phyloP scores from a whole-genome alignment of 2,888 invertebrate species.

The Operophtera brumata region DNA sequence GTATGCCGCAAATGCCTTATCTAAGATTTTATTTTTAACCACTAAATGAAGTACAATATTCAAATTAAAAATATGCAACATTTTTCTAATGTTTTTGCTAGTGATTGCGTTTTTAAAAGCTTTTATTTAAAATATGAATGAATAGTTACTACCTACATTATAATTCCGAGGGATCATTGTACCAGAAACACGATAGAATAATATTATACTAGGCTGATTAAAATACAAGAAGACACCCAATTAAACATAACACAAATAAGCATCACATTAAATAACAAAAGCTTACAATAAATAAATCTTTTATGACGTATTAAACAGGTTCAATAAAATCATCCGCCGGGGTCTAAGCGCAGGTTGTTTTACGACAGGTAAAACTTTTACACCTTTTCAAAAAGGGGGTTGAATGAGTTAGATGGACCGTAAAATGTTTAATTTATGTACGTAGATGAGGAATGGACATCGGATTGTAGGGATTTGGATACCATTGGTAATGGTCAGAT shows the following conservation, averaged over 20 bases:
- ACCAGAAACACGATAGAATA: too few species aligned
- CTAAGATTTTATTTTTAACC: too few species aligned
- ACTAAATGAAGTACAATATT: too few species aligned
- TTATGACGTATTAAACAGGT: slow-evolving; percentile 40
- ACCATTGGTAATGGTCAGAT: slow-evolving; percentile 18
- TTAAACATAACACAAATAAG: slow-evolving; percentile 4
- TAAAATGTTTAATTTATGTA: slow-evolving; percentile 67
- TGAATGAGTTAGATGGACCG: slow-evolving; percentile 30
- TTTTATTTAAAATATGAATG: too few species aligned
- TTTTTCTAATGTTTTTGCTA: too few species aligned
- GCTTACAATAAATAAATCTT: slow-evolving; percentile 27
- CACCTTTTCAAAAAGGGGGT: slow-evolving; percentile 52
- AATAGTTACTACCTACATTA: too few species aligned
- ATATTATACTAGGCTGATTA: not conserved
- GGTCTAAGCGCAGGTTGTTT: slow-evolving; percentile 48
- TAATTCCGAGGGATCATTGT: too few species aligned
- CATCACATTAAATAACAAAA: slow-evolving; percentile 11
- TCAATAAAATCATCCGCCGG: slow-evolving; percentile 43
- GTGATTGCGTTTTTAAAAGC: too few species aligned
- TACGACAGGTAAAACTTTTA: slow-evolving; percentile 59
- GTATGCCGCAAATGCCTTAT: too few species aligned
- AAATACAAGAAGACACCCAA: not conserved
- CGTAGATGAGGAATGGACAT: slow-evolving; percentile 39
- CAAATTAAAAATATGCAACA: too few species aligned
- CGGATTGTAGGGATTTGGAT: slow-evolving; percentile 39